These are phyloP conservation scores for Megalopta genalis DNA, from an alignment of 1,140 invertebrate genomes.

Conservation along the genomic window DNA sequence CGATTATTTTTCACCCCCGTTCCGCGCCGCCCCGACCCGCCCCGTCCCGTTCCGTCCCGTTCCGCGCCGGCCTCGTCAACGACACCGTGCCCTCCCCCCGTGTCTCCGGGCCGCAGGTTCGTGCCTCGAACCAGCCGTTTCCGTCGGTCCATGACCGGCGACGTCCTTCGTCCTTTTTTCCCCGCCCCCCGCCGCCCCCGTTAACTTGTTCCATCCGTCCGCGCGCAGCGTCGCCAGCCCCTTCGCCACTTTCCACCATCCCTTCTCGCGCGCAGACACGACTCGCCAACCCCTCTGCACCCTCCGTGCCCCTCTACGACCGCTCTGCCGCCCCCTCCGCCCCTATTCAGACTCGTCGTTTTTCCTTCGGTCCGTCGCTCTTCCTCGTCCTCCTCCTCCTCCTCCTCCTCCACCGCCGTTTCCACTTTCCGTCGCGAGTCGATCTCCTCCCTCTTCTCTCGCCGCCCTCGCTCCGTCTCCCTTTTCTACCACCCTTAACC, in stretches of 20 bases:
- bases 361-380: no score
- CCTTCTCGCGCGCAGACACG: slow-evolving; percentile 30
- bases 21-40: slow-evolving; percentile 22
- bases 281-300: background rate
- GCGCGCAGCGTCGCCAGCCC: slow-evolving; percentile 20
- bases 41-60: slow-evolving; percentile 44
- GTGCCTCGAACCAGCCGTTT: slow-evolving; percentile 11
- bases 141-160: slow-evolving; percentile 44
- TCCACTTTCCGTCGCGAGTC: no score
- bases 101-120: slow-evolving; percentile 1
- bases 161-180: slow-evolving; percentile 54
- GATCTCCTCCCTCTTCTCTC: no score
- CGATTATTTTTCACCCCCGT: slow-evolving; percentile 65
- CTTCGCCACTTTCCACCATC: slow-evolving; percentile 33
- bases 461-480: no score
- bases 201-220: slow-evolving; percentile 47
- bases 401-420: no score
- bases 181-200: slow-evolving; percentile 7
- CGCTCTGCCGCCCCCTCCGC: background rate
- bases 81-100: slow-evolving; percentile 3
- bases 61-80: slow-evolving; percentile 43
- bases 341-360: no score
- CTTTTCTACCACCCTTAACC: no score
- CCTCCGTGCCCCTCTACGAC: background rate
- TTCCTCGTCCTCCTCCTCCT: no score